Evolutionary conservation across 2,113 vertebrate genomes (phyloP).

Genomic region (Hassar affinis): DNA sequence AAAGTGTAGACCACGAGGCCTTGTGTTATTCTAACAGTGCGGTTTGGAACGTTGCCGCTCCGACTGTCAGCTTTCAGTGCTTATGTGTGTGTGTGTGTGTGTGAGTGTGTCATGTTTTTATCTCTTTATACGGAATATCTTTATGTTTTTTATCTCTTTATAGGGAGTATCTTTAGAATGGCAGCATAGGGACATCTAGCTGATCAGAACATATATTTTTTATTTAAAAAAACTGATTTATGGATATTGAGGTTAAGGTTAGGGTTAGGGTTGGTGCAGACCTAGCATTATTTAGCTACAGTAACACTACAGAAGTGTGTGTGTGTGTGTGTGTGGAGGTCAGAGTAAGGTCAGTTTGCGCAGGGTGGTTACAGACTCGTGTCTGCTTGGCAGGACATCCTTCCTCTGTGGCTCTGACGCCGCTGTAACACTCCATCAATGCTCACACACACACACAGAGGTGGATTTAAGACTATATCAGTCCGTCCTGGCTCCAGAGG

Average conservation of each 20-base stretch:
- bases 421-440: conserved; percentile 40
- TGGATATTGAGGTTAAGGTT: not conserved
- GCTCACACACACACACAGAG: conserved; percentile 15
- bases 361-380: conserved; percentile 37
- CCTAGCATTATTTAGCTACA: not conserved
- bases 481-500: conserved; percentile 15
- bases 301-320: not conserved
- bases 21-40: conserved; percentile 33
- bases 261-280: not conserved
- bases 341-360: conserved; percentile 45
- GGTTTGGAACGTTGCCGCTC: conserved; percentile 14
- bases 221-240: not conserved
- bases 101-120: not conserved
- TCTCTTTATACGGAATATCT: not conserved
- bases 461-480: not conserved
- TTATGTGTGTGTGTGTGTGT: conserved; percentile 32
- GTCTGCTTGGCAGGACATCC: conserved; percentile 47
- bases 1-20: not conserved
- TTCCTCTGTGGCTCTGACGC: conserved; percentile 37
- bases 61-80: not conserved
- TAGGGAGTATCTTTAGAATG: not conserved
- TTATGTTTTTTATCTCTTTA: too few relatives aligned
- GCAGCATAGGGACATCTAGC: not conserved
- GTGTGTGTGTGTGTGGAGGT: conserved; percentile 34
- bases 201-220: not conserved